Evolutionary conservation across 2,113 vertebrate species (phyloP), one percentile per base, ranked within the genome.

Genomic region (Malurus alboscapulatus): DNA sequence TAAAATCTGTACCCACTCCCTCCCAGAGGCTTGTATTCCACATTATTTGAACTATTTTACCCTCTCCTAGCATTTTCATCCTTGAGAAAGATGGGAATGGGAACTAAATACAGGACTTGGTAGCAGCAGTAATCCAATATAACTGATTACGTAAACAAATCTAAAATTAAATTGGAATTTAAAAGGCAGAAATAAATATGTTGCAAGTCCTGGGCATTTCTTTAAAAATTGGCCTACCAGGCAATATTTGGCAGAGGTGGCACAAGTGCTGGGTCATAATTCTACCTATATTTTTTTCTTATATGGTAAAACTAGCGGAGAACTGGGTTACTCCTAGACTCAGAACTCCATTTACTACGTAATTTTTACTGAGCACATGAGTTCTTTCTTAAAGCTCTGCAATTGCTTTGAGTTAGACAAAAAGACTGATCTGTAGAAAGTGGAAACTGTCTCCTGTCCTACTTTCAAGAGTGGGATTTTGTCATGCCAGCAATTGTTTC

Each of bases 381-480:
- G 47, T 45, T 76, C 81, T 80, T 95, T 93, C 42, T 57, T 66
- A 86, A 92, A 81, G 75, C 42, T 47, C 59, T 57, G 75, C 86
- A 94, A 91, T 90, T 94, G 83, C 90, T 92, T 65, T 73, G 81
- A 90, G 20, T 93, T 90, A 69, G 58, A 93, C 87, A 92, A 85
- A 95, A 91, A 94, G 86, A 96, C 57, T 94, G 86, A 88, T 94
- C 80, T 84, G 72, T 51, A 77, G 54, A 92, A 95, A 90, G 87
- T 72, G 25, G 94, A 92, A 96, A 94, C 95, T 57, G 24, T 68
- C 79, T 90, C 62, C 78, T 81, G 90, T 63, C 91, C 91, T 91
- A 94, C 80, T 92, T 97, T 84, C 7, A 6, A 91, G 71, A 94
- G 13, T 44, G 54, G 81, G 71, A 94, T 96, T 95, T 91, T 67